These are phyloP conservation scores for Antennarius maculatus DNA, from an alignment of 2,797 vertebrate species.

Conservation along the genomic window DNA sequence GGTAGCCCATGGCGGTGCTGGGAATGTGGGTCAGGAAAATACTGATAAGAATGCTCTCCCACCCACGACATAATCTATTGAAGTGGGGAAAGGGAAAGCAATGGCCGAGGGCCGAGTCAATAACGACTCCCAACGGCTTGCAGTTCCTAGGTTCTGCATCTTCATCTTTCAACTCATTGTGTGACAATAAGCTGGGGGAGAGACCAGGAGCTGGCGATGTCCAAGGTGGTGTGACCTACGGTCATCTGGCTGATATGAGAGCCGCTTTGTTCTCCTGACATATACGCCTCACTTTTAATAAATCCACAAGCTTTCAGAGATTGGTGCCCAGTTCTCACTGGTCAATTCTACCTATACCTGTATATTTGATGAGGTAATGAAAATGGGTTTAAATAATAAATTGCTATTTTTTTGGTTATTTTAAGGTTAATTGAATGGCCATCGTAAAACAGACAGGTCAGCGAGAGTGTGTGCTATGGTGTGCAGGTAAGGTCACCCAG, in stretches of 20 bases:
- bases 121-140: slow-evolving; percentile 51
- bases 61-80: slow-evolving; percentile 40
- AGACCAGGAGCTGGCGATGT: background rate
- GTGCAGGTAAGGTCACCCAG: too few species aligned
- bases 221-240: slow-evolving; percentile 15
- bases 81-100: slow-evolving; percentile 27
- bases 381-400: too few species aligned
- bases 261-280: too few species aligned
- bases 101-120: slow-evolving; percentile 50
- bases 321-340: background rate
- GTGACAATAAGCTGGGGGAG: slow-evolving; percentile 20
- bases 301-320: slow-evolving; percentile 16
- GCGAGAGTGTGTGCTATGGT: too few species aligned
- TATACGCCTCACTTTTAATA: slow-evolving; percentile 9
- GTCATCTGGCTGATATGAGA: slow-evolving; percentile 13
- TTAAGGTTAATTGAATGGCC: background rate
- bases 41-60: slow-evolving; percentile 40
- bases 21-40: slow-evolving; percentile 20
- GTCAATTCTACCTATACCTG: background rate
- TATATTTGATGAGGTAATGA: too few species aligned
- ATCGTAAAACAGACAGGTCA: background rate
- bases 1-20: slow-evolving; percentile 42
- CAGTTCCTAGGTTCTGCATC: slow-evolving; percentile 17
- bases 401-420: too few species aligned
- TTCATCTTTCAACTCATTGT: slow-evolving; percentile 37